A percentile compares a stretch with the other conserved stretches of the same genome.
These are phyloP conservation scores for Ricordea florida DNA, from an alignment of 92 coral and sea anemone genomes.

Conservation along the genomic window DNA sequence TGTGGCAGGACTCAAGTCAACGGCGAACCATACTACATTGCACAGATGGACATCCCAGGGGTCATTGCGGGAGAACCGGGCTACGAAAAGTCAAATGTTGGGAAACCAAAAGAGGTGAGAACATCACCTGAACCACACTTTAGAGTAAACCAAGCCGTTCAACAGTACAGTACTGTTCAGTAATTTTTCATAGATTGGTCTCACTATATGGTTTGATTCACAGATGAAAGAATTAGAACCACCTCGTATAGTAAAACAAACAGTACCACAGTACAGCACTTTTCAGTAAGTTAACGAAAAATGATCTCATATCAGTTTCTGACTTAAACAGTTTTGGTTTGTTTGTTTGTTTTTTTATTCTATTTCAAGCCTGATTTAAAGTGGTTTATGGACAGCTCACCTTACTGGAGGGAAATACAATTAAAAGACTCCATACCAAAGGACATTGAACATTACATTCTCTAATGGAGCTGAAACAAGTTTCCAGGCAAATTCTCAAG, in stretches of 20 bases:
- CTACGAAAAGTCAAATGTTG: constrained; percentile 64
- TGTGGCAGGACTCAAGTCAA: constrained; percentile 73
- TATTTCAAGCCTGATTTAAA: constrained; percentile 81
- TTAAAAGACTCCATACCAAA: constrained; percentile 60
- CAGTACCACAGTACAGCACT: too few species aligned
- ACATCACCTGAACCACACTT: too few species aligned
- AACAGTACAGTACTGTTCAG: too few species aligned
- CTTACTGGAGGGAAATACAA: constrained; percentile 85
- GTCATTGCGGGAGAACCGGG: constrained; percentile 48
- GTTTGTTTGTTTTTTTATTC: not conserved
- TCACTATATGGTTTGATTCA: too few species aligned
- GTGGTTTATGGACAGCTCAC: constrained; percentile 90
- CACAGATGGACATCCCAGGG: constrained; percentile 80
- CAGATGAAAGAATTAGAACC: too few species aligned
- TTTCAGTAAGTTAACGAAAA: too few species aligned
- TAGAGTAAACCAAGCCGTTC: too few species aligned
- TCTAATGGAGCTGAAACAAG: not conserved
- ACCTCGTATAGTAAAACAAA: too few species aligned
- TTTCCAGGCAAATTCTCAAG: too few species aligned
- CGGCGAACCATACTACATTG: constrained; percentile 84
- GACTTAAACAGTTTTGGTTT: not conserved
- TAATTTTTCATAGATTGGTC: too few species aligned
- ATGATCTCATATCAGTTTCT: too few species aligned
- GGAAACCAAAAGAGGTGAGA: constrained; percentile 62
- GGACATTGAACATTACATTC: constrained; percentile 30